These are phyloP conservation scores for Globia sparganii DNA, from an alignment of 2,888 invertebrate genomes.

Conservation along the genomic window DNA sequence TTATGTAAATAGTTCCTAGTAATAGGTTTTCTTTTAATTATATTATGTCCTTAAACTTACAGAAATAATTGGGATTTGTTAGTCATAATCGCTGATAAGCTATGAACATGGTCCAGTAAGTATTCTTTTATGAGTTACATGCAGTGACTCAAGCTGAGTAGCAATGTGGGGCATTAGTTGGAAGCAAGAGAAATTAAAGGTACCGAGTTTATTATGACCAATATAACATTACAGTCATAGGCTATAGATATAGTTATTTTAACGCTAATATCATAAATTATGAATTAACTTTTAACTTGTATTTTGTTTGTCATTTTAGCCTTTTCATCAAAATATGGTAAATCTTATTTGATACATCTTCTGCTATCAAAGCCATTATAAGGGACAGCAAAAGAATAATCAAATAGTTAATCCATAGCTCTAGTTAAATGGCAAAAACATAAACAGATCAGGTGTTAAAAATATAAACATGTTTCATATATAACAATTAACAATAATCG, in stretches of 20 bases:
- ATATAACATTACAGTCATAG: slow-evolving; percentile 18
- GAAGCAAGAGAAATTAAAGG: slow-evolving; percentile 44
- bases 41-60: slow-evolving; percentile 7
- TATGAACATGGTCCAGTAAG: slow-evolving; percentile 35
- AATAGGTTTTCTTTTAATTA: slow-evolving; percentile 5
- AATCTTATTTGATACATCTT: slow-evolving; percentile 34
- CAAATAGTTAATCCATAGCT: slow-evolving; percentile 24
- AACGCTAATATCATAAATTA: slow-evolving; percentile 5
- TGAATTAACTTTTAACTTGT: background rate
- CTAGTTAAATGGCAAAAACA: slow-evolving; percentile 19
- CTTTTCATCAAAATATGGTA: slow-evolving; percentile 11
- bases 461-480: slow-evolving; percentile 57
- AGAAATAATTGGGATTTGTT: slow-evolving; percentile 44
- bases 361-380: slow-evolving; percentile 5
- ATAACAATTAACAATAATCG: slow-evolving; percentile 62
- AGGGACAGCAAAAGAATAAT: slow-evolving; percentile 33
- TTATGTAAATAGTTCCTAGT: background rate
- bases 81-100: slow-evolving; percentile 51
- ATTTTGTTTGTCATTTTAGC: background rate
- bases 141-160: slow-evolving; percentile 60
- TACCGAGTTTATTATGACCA: slow-evolving; percentile 10
- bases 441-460: slow-evolving; percentile 45
- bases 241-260: background rate
- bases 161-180: slow-evolving; percentile 53
- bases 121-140: slow-evolving; percentile 48